These are phyloP conservation scores for Euzetes globulus DNA, from an alignment of 2,888 invertebrate species.

Conservation along the genomic window DNA sequence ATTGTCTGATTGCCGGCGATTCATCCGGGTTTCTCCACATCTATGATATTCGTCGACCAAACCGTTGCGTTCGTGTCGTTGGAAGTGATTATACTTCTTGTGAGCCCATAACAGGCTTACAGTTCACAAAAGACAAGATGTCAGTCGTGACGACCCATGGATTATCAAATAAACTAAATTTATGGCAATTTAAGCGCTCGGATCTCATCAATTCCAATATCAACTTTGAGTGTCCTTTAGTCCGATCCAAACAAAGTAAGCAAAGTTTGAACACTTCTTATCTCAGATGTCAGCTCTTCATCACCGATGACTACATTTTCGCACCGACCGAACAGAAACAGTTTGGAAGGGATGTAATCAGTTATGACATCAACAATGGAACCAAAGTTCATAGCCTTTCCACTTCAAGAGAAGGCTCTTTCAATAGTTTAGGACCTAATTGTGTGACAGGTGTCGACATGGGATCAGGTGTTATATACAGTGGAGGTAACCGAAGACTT, in stretches of 20 bases:
- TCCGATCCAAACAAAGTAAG: neutral
- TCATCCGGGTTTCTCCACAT: conserved; percentile 34
- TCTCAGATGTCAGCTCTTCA: conserved; percentile 30
- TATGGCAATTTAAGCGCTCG: conserved; percentile 32
- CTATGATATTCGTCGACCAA: conserved; percentile 35
- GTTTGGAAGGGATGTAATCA: conserved; percentile 19
- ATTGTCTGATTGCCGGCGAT: conserved; percentile 37
- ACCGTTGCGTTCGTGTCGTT: conserved; percentile 3
- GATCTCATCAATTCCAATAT: conserved; percentile 29
- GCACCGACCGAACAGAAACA: conserved; percentile 4
- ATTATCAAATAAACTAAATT: neutral
- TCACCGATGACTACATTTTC: conserved; percentile 31
- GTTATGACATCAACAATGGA: conserved; percentile 11
- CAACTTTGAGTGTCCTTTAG: conserved; percentile 25
- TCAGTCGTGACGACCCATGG: conserved; percentile 32
- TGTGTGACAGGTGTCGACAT: conserved; percentile 9
- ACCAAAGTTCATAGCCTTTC: neutral
- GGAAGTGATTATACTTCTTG: conserved; percentile 25
- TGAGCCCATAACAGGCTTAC: conserved; percentile 31
- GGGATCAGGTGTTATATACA: neutral
- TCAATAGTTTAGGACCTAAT: neutral
- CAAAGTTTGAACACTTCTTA: neutral
- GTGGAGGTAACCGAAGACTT: conserved; percentile 13
- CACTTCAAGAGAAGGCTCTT: conserved; percentile 13
- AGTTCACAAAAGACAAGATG: conserved; percentile 31